Evolutionary conservation across 2,888 invertebrate species (phyloP), one percentile per base, ranked within the genome.

Genomic region (Phoronis australis): DNA sequence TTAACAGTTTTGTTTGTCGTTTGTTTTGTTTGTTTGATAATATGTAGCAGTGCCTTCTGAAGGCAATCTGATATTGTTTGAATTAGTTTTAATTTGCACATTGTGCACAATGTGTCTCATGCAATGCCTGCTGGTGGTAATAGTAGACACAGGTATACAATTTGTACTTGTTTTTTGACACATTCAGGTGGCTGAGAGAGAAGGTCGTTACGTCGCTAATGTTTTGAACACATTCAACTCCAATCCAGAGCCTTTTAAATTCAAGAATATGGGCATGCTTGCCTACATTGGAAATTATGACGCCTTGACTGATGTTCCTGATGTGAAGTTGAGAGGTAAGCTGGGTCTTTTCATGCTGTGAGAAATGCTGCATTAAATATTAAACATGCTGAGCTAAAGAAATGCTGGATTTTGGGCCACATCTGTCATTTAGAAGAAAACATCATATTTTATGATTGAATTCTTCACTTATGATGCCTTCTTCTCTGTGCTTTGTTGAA

Each of bases 241-340:
- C 20, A 47, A 54, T n/a, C 41, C 43, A 1, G 57, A 63, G 18
- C 60, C 64, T 6, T 76, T 75, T 56, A 52, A 60, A 27, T 75
- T 72, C 53, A 57, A 62, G 38, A 72, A 66, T 46, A 60, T 68
- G 57, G 77, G 77, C 5, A 78, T 78, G 78, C 51, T 78, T 55
- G 76, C 78, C 9, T 78, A 78, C 49, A 73, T 78, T 12, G 78
- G 78, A 3, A 65, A 60, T 22, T 78, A 75, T 53, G 60, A 73
- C 42, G 78, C 65, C 20, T 55, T 78, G 9, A 62, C 75, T 1
- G 78, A 78, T 60, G 57, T 73, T 9, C 74, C 73, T 3, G 65
- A 74, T 5, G 51, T 72, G 23, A 77, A 76, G 54, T 52, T 72
- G 23, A 65, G 68, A 66, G 76, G 76, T 71, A 54, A 21, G 66